Base-by-base conservation (phyloP, 2,797 vertebrate genomes). In the Brachyrhaphis roseni region DNA sequence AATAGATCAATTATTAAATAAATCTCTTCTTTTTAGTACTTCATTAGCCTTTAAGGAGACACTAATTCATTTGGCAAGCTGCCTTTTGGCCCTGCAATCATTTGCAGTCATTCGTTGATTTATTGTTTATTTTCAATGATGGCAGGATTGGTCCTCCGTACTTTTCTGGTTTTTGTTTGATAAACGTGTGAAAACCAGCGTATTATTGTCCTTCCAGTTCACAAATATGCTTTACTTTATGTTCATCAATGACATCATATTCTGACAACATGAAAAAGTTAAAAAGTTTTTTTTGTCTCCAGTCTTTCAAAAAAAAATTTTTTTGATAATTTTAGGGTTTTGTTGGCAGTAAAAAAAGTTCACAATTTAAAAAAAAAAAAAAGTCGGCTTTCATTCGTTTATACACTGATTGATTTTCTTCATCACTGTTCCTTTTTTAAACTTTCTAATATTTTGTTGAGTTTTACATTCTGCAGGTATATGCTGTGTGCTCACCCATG, bases 381-480 rank as follows among this genome's bases (percentile, higher is more conserved):
- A 53, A 26, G 53, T 57, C 26, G 5, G 5, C 28, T 16, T 59
- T 59, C 4, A 28, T 59, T 15, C 11, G 0, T 31, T 59, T 70
- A 41, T 71, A 5, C 4, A 5, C 11, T 15, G 13, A 34, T 28
- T 45, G 23, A 71, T n/a, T 51, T 23, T 51, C 68, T 46, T 28
- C 16, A 16, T 49, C 20, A 20, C n/a, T n/a, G n/a, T 39, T 39
- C 10, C 41, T 16, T 28, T 66, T 15, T 49, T 41, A 26, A 8
- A 36, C 13, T 28, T 77, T 31, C 1, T 15, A 23, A 36, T 57
- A 39, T 26, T 51, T 78, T 13, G 49, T 47, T 75, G 46, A 78
- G 2, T 34, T 71, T 83, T 59, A n/a, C 28, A 39, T 16, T 72
- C 8, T 81, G 12, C 62, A 78, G 76, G 57, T 76, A 41, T 0